Base-by-base conservation (phyloP, 1,140 invertebrate genomes). In the Neodiprion virginianus region DNA sequence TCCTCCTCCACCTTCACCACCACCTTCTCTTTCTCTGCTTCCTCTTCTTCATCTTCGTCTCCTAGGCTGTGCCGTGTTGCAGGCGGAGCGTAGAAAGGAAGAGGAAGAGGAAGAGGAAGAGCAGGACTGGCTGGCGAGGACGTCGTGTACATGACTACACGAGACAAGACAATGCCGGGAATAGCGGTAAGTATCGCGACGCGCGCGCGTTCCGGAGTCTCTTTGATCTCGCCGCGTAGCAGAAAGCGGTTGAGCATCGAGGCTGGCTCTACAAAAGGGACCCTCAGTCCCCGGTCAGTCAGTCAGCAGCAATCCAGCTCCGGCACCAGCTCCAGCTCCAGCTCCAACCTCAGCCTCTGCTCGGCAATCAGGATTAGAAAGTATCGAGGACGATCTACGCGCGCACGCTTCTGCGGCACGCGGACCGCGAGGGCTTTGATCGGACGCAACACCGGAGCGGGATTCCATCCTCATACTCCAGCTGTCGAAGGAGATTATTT, bases 141-240 rank as follows among this genome's bases (percentile, higher is more conserved):
- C 53, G 53, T 12, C 53, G 53, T 61, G 50, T 61, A 61, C 53
- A 61, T 8, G 53, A 61, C 53, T 61, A 61, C 53, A 40, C 28
- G 53, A 61, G 53, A 61, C 53, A 61, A 61, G 53, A 61, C 53
- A 61, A 61, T 61, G 53, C 53, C 53, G n/a, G 53, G 53, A 12
- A 61, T 61, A 61, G 53, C 53, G 53, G 53, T 61, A 61, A 61
- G 53, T 61, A 61, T 61, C 53, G 53, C 53, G 53, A 61, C 53
- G 53, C 53, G 53, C 53, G 53, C 53, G 53, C 53, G 53, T 61
- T 61, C 53, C 53, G 5, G 4, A 61, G 11, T 61, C 53, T 61
- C 53, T 61, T 61, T 61, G 53, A 61, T 61, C 53, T 61, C 53
- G n/a, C 53, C 53, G 53, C 53, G 53, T 61, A 61, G 53, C n/a